Percentiles rank a stretch among this genome's conserved stretches.
Conservation (phyloP, 1,140 invertebrate genomes). For the Tribolium madens region DNA sequence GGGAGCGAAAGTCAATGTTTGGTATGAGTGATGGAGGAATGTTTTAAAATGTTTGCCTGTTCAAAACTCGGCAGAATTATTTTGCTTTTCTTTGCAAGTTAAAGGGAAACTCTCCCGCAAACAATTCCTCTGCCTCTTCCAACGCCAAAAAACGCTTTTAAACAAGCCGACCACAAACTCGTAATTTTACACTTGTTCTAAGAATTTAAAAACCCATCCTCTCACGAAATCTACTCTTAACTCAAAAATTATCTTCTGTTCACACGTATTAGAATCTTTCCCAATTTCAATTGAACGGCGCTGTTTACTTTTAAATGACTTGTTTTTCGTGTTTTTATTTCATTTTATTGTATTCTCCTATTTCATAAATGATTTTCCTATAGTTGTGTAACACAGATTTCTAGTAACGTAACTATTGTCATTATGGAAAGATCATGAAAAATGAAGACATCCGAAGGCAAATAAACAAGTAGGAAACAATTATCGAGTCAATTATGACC, state of each 20-base stretch:
- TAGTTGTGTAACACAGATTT: neutral
- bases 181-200: neutral
- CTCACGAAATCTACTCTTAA: too few relatives aligned
- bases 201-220: too few relatives aligned
- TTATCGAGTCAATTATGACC: constrained; percentile 43
- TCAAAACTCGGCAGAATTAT: constrained; percentile 50
- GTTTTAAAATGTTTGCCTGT: constrained; percentile 58
- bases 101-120: constrained; percentile 38
- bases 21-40: constrained; percentile 57
- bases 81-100: constrained; percentile 35
- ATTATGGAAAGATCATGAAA: constrained; percentile 10
- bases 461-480: constrained; percentile 40
- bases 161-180: neutral
- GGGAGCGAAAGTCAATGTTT: constrained; percentile 65
- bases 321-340: neutral
- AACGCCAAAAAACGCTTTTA: constrained; percentile 9
- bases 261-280: too few relatives aligned
- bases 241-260: too few relatives aligned
- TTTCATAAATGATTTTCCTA: too few relatives aligned
- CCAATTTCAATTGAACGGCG: too few relatives aligned
- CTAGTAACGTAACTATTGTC: neutral
- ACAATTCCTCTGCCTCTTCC: constrained; percentile 35
- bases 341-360: too few relatives aligned
- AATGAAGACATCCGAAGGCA: constrained; percentile 29
- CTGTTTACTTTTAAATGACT: too few relatives aligned